Conservation (phyloP, 2,888 invertebrate species). For the Entomobrya multifasciata region DNA sequence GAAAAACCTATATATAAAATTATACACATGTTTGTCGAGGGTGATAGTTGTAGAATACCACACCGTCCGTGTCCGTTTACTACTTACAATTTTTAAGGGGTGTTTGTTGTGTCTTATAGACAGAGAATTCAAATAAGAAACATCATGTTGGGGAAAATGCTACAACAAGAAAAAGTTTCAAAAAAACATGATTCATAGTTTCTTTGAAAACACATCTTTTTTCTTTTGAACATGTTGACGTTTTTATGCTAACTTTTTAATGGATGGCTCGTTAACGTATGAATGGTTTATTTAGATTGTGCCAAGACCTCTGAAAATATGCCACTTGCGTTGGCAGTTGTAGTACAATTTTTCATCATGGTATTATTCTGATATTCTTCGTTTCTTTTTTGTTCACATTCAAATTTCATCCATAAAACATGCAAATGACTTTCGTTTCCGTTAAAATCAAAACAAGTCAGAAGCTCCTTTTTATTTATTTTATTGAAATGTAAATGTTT, state of each 20-base stretch:
- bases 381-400: constrained; percentile 11
- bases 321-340: constrained; percentile 48
- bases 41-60: constrained; percentile 8
- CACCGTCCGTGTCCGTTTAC: too few relatives aligned
- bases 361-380: not conserved
- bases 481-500: constrained; percentile 78
- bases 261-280: constrained; percentile 73
- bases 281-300: constrained; percentile 74
- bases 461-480: too few relatives aligned
- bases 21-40: not conserved
- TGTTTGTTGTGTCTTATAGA: not conserved
- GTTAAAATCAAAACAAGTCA: not conserved
- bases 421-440: constrained; percentile 32
- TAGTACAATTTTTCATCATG: constrained; percentile 1
- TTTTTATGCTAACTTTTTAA: constrained; percentile 70
- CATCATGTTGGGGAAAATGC: constrained; percentile 52
- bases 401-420: not conserved
- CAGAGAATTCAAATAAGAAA: constrained; percentile 44
- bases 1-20: constrained; percentile 2
- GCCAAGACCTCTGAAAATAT: constrained; percentile 62
- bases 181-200: constrained; percentile 72
- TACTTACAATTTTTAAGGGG: not conserved
- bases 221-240: constrained; percentile 63
- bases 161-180: constrained; percentile 17
- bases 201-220: constrained; percentile 51